A percentile compares a stretch with the other conserved stretches of the same genome.
These are phyloP conservation scores for Pseudolaguvia tuberculata DNA, from an alignment of 2,113 vertebrate species.

Conservation along the genomic window DNA sequence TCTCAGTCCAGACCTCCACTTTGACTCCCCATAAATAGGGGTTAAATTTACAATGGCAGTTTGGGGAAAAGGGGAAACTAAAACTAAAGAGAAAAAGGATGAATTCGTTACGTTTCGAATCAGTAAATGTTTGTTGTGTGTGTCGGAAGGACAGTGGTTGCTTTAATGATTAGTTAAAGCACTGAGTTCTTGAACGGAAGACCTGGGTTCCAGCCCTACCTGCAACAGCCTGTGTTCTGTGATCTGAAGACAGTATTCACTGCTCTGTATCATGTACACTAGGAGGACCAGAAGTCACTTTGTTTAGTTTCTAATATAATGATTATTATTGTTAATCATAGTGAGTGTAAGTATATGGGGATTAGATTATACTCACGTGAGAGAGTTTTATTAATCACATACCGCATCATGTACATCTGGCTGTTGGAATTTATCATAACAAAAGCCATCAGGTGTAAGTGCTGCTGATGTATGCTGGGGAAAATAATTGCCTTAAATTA, in stretches of 20 bases:
- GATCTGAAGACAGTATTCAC: too few relatives aligned
- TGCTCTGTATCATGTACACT: background rate
- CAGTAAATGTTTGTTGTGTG: background rate
- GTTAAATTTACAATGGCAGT: background rate
- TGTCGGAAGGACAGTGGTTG: too few relatives aligned
- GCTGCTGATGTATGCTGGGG: background rate
- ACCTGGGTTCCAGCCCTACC: too few relatives aligned
- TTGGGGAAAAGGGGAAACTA: background rate
- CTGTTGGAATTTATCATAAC: background rate
- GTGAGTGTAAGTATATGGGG: background rate
- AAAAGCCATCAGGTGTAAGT: slow-evolving; percentile 14
- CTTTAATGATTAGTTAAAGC: too few relatives aligned
- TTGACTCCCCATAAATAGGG: slow-evolving; percentile 12
- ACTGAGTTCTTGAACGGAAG: too few relatives aligned
- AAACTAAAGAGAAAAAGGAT: background rate
- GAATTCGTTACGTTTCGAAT: background rate
- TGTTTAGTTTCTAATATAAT: background rate
- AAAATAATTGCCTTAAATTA: slow-evolving; percentile 25
- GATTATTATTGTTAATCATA: background rate
- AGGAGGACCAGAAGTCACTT: background rate
- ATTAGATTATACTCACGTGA: background rate
- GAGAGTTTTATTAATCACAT: background rate
- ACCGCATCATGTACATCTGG: background rate
- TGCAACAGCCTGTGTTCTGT: too few relatives aligned
- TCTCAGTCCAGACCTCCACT: slow-evolving; percentile 33